Base-by-base conservation (phyloP, 2,797 vertebrate genomes). In the Lepilemur ruficaudatus region DNA sequence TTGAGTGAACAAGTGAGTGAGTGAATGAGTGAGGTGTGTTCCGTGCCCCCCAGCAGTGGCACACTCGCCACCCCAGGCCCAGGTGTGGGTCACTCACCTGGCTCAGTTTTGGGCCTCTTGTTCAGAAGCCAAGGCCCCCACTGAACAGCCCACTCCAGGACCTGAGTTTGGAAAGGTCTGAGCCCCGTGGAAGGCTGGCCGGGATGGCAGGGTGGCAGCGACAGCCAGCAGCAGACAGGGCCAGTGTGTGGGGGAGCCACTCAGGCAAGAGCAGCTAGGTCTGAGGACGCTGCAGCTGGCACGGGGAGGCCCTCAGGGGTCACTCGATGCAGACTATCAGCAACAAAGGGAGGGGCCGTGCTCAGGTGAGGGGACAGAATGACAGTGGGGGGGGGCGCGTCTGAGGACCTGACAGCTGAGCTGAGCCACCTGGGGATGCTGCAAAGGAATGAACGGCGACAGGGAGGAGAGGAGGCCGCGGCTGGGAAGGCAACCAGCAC, bases 21-120 rank as follows among this genome's bases (percentile, higher is more conserved):
- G 5, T 1, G 4, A 83, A 0, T 7, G 18, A 20, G 23, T 0
- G 61, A 9, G 3, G 4, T 7, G 38, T 12, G 50, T 23, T 10
- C 50, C 0, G 3, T 1, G 75, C 69, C 46, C 25, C 80, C 28
- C 2, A 8, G 46, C 25, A 22, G 32, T 7, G 15, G 55, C n/a
- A 57, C 13, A 1, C 35, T 52, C 18, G 0, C 52, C 23, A 23
- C 73, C 28, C 76, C 67, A 90, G 72, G 25, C 22, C 30, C 67
- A 43, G 46, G 7, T 7, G 11, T 15, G 3, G 61, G 8, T 52
- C 73, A 13, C 46, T 80, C 15, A 0, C n/a, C 72, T 12, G 9
- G 69, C n/a, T 52, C 32, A 11, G 55, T 43, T 48, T 86, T 38
- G 41, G 30, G 52, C 46, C 15, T 69, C 95, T 32, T 17, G 25